Conservation (phyloP, 2,797 vertebrate species). For the Poecilia velifera region DNA sequence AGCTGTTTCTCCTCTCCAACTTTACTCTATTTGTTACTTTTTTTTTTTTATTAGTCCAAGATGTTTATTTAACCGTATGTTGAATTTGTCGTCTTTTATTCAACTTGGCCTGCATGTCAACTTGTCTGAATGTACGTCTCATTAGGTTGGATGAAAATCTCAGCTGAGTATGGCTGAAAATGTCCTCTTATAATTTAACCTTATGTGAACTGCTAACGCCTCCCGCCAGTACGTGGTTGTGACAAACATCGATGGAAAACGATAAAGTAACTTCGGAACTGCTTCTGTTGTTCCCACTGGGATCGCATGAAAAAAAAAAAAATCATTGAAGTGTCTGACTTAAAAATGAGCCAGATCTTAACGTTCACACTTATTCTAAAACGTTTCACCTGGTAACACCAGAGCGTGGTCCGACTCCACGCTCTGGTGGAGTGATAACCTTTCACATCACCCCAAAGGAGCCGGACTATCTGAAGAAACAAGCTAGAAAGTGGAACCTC, state of each 20-base stretch:
- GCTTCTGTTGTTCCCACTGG: no score
- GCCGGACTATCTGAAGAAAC: neutral
- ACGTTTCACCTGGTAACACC: no score
- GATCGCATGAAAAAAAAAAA: no score
- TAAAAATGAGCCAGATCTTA: neutral
- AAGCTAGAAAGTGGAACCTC: neutral
- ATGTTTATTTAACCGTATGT: neutral
- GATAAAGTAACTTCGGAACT: no score
- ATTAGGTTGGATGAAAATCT: neutral
- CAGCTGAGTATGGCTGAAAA: neutral
- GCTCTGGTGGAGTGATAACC: neutral
- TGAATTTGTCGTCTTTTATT: neutral
- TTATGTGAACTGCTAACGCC: neutral
- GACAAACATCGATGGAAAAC: no score
- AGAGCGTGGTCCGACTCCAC: neutral
- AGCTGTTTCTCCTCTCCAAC: conserved; percentile 12
- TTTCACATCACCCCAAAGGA: neutral
- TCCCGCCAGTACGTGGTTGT: neutral
- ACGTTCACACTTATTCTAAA: no score
- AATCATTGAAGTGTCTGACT: no score
- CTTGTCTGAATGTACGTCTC: conserved; percentile 18
- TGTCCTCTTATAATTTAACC: no score
- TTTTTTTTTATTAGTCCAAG: neutral
- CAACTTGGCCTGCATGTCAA: neutral
- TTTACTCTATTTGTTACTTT: neutral